phyloP scores from a whole-genome alignment of 2,888 invertebrate species.

The Phania funesta region DNA sequence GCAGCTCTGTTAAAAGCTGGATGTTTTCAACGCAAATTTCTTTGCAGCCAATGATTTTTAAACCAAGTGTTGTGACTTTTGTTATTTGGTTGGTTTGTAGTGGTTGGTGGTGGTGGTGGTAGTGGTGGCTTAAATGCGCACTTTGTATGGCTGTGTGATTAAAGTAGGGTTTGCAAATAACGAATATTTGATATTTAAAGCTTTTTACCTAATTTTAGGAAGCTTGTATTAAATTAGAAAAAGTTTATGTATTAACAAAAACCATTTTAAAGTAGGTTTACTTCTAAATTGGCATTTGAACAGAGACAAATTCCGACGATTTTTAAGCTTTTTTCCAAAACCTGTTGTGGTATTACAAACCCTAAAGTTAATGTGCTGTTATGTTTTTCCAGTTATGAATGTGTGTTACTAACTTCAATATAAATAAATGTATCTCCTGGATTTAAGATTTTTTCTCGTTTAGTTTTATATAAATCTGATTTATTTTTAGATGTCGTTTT shows the following conservation, averaged over 20 bases:
- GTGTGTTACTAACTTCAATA: not conserved
- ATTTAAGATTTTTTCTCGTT: not conserved
- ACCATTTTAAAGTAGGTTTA: no score
- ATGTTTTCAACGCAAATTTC: not conserved
- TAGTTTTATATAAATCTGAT: conserved; percentile 11
- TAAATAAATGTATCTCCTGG: conserved; percentile 2
- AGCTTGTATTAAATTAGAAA: no score
- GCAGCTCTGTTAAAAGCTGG: conserved; percentile 5
- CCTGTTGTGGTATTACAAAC: not conserved
- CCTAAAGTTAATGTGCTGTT: conserved; percentile 27
- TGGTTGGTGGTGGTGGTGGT: no score
- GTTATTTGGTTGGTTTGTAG: not conserved
- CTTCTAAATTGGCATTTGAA: no score
- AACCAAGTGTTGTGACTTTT: conserved; percentile 17
- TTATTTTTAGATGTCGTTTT: conserved; percentile 27
- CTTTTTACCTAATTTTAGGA: no score
- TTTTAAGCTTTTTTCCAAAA: not conserved
- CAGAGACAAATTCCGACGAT: not conserved
- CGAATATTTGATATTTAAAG: not conserved
- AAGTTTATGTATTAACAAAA: no score
- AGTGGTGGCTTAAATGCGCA: not conserved
- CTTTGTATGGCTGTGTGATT: not conserved
- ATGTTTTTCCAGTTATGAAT: conserved; percentile 14
- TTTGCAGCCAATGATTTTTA: conserved; percentile 16
- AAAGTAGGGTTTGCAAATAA: not conserved